Conservation (phyloP, 2,113 vertebrate species). For the Catharus fuscescens region DNA sequence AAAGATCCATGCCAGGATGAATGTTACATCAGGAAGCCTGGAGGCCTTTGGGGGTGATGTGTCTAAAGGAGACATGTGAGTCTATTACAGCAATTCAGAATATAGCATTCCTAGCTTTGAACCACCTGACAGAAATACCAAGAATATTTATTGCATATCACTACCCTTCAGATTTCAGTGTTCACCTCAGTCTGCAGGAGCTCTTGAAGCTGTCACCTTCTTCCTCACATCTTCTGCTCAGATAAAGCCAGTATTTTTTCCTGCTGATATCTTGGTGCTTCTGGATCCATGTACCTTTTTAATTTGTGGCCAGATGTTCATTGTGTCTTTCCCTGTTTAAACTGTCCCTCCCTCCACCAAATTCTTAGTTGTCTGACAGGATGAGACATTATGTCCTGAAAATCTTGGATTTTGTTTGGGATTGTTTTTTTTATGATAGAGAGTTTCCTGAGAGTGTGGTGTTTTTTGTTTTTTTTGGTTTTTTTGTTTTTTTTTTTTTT, state of each 20-base stretch:
- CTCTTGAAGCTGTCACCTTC: not conserved
- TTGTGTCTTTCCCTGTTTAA: not conserved
- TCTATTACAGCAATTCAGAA: not conserved
- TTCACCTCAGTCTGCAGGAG: not conserved
- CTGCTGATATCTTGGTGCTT: not conserved
- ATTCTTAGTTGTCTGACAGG: not conserved
- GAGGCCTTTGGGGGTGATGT: slow-evolving; percentile 85
- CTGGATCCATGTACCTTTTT: not conserved
- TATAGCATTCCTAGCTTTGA: not conserved
- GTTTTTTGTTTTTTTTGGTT: too few species aligned
- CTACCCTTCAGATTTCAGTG: not conserved
- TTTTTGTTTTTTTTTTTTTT: accelerated
- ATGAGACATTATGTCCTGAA: not conserved
- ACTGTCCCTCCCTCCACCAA: not conserved
- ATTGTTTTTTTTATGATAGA: too few species aligned
- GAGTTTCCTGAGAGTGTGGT: too few species aligned
- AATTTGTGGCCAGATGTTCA: not conserved
- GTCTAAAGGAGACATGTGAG: slow-evolving; percentile 86
- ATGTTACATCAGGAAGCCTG: slow-evolving; percentile 81
- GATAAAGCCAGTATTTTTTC: not conserved
- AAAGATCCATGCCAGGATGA: slow-evolving; percentile 59
- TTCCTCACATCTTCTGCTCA: not conserved
- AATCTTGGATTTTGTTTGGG: not conserved
- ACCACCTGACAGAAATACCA: not conserved
- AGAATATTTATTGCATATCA: not conserved